Percentiles rank a stretch among this genome's conserved stretches.
Evolutionary conservation across 2,113 vertebrate genomes (phyloP).

Genomic region (Xenus cinereus): DNA sequence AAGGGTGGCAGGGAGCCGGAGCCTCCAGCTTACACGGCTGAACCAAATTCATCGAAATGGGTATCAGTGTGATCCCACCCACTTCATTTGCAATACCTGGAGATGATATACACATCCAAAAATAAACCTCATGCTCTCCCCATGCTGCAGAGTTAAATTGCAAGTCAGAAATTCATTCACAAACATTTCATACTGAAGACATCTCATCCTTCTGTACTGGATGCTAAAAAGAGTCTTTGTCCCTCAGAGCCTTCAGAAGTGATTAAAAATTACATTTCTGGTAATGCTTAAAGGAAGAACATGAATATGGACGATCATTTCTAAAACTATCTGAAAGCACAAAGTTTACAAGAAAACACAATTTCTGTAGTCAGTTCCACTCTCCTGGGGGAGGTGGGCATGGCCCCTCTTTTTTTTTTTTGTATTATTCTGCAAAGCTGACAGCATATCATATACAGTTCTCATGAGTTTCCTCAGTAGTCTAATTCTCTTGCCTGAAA

Average conservation of each 20-base stretch:
- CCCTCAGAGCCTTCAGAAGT: not conserved
- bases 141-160: not conserved
- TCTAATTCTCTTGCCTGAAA: not conserved
- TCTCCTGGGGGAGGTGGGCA: not conserved
- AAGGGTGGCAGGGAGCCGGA: constrained; percentile 54
- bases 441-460: not conserved
- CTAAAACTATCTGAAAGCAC: not conserved
- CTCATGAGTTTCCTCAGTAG: not conserved
- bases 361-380: not conserved
- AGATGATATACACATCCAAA: not conserved
- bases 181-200: not conserved
- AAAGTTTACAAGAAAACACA: not conserved
- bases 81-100: constrained; percentile 80
- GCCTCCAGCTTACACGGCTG: constrained; percentile 66
- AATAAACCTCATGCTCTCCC: not conserved
- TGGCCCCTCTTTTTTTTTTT: not conserved
- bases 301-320: not conserved
- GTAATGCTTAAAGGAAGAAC: not conserved
- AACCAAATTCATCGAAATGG: constrained; percentile 74
- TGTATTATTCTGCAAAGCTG: not conserved
- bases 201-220: not conserved
- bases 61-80: constrained; percentile 84
- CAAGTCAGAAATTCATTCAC: not conserved
- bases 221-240: not conserved
- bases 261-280: not conserved